phyloP scores from a whole-genome alignment of 2,113 vertebrate species.

The Pseudopipra pipra region DNA sequence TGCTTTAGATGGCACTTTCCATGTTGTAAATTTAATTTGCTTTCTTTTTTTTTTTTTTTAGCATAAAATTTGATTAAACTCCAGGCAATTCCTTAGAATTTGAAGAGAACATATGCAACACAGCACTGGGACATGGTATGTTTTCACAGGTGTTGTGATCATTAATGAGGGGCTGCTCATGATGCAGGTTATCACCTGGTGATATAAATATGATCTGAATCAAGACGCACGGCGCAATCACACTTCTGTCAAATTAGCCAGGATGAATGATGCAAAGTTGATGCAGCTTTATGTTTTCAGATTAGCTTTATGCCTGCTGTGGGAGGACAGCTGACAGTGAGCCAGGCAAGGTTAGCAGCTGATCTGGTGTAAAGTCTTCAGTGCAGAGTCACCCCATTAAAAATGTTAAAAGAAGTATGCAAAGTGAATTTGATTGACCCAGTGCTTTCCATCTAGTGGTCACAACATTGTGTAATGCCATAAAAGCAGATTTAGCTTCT shows the following conservation, averaged over 20 bases:
- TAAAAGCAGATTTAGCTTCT: background rate
- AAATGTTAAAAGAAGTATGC: background rate
- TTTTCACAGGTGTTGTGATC: background rate
- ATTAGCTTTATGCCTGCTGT: slow-evolving; percentile 39
- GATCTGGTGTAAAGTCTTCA: background rate
- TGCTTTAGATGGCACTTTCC: background rate
- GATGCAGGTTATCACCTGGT: background rate
- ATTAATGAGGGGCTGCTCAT: background rate
- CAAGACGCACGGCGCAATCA: background rate
- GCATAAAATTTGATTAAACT: background rate
- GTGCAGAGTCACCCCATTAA: background rate
- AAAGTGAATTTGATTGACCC: background rate
- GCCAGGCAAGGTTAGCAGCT: slow-evolving; percentile 52
- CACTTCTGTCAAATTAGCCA: slow-evolving; percentile 42
- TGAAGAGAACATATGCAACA: background rate
- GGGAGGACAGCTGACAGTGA: slow-evolving; percentile 25
- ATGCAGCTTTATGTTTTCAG: slow-evolving; percentile 45
- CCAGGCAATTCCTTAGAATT: background rate
- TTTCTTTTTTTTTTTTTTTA: background rate
- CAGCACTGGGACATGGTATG: background rate
- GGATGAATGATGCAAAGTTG: slow-evolving; percentile 43
- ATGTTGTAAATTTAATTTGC: background rate
- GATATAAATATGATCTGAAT: slow-evolving; percentile 2
- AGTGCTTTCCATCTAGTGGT: background rate
- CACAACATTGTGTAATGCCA: background rate